Base-by-base conservation (phyloP, 1,140 invertebrate species). In the Onthophagus taurus region DNA sequence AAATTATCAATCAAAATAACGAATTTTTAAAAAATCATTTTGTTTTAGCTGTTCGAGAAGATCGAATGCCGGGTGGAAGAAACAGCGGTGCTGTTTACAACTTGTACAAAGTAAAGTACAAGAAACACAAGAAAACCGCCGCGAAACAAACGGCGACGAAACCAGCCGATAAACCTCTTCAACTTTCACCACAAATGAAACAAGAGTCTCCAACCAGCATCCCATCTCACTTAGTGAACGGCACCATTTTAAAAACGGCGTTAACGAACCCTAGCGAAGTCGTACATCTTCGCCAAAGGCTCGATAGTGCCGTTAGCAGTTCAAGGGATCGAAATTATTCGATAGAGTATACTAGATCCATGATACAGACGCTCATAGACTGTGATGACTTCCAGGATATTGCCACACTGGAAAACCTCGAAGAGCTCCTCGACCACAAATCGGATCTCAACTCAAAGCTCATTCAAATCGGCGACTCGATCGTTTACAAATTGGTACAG, bases 1-100 rank as follows among this genome's bases (percentile, higher is more conserved):
- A 54, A 26, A 7, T 7, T 26, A 7, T 26, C 7, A 26, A 26
- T 26, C n/a, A n/a, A n/a, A n/a, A n/a, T n/a, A n/a, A 26, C 24
- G 7, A 26, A n/a, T n/a, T n/a, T n/a, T n/a, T n/a, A n/a, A n/a
- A n/a, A n/a, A n/a, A n/a, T n/a, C n/a, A n/a, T n/a, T n/a, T n/a
- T n/a, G n/a, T 69, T 67, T 16, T 66, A 91, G 97, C 96, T 56
- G 95, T 99, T 39, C 74, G 97, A 59, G 92, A 97, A 69, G 96
- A 99, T 70, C 77, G 97, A 58, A 98, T 98, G 86, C 91, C 96
- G 21, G 97, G 97, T 35, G 97, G 96, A 18, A 75, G 97, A 49
- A 99, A 97, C 72, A 97, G 92, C 49, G 94, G 93, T 35, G 94
- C 93, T 43, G 95, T 99, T 31, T 99, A 99, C 67, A 98, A 97